Evolutionary conservation across 2,888 invertebrate genomes (phyloP).

Genomic region (Exephanes ischioxanthus): DNA sequence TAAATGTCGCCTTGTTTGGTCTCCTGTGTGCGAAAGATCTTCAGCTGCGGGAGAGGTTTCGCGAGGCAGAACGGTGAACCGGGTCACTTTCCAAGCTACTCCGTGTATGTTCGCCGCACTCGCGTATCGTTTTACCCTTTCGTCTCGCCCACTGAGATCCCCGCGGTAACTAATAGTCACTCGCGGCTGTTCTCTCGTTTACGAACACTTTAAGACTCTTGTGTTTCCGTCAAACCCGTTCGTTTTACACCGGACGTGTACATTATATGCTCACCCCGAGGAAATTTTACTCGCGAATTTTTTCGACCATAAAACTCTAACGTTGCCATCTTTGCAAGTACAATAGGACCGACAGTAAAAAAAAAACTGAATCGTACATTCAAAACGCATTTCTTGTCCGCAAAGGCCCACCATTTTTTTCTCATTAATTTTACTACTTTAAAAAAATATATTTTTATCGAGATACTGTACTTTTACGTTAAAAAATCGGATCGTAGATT

Average conservation of each 20-base stretch:
- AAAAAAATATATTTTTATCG: too few relatives aligned
- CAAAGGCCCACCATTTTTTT: too few relatives aligned
- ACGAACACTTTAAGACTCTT: background rate
- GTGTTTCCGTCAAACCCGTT: background rate
- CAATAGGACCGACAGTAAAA: background rate
- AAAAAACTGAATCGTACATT: background rate
- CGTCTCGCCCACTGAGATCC: slow-evolving; percentile 17
- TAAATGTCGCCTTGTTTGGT: background rate
- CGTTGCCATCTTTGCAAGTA: background rate
- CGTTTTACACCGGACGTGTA: slow-evolving; percentile 5
- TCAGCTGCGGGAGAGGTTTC: slow-evolving; percentile 23
- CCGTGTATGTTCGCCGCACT: slow-evolving; percentile 24
- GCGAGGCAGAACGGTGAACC: slow-evolving; percentile 58
- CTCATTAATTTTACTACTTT: too few relatives aligned
- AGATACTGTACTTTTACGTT: too few relatives aligned
- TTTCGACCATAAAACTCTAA: background rate
- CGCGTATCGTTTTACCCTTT: slow-evolving; percentile 35
- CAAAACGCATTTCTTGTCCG: too few relatives aligned
- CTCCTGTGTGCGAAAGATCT: slow-evolving; percentile 22
- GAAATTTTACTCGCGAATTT: background rate
- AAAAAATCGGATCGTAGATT: too few relatives aligned
- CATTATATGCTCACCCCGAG: background rate
- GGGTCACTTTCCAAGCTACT: slow-evolving; percentile 59
- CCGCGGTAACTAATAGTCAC: background rate
- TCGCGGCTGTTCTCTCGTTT: slow-evolving; percentile 4